Evolutionary conservation across 1,140 invertebrate genomes (phyloP), one percentile per base, ranked within the genome.

Genomic region (Parapsyche elsis): DNA sequence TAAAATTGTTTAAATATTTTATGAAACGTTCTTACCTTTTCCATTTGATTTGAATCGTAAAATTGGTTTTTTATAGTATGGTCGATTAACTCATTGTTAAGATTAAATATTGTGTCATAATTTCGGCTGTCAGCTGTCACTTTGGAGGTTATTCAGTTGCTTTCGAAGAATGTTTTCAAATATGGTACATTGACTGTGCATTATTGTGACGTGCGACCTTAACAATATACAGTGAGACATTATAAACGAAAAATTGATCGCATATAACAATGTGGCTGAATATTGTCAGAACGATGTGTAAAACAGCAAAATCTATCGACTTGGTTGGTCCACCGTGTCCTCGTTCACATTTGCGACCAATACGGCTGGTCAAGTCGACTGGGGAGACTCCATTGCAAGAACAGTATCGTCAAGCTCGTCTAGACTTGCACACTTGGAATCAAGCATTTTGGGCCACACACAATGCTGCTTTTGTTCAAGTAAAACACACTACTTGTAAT

Each of bases 361-460:
- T 95, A 74, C 89, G 93, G 83, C 92, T 94, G 84, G 90, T 91
- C 84, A 88, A 90, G 81, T 87, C 90, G 14, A 78, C 87, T 2
- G 89, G 92, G 84, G 95, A 96, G 88, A 92, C 93, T 0, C 57
- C 83, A 0, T 78, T 93, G 53, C 93, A 95, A 85, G 91, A 88
- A 83, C 86, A 88, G 83, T 92, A 93, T 84, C 88, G 95, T 81
- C 83, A 91, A 76, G 85, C 91, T 67, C 90, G 93, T 84, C 88
- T 91, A 81, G 90, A 92, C 78, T 92, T 94, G 0, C 94, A 95
- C 83, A 86, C 91, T 80, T 96, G 94, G 95, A 95, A 96, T 87
- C 92, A 95, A 84, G 87, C 91, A 74, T 96, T 96, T 87, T 97
- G 95, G 95, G 88, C 87, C 9, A 88, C 90, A 79, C 95, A 96